These are phyloP conservation scores for Tinea semifulvella DNA, from an alignment of 2,888 invertebrate genomes.

Conservation along the genomic window DNA sequence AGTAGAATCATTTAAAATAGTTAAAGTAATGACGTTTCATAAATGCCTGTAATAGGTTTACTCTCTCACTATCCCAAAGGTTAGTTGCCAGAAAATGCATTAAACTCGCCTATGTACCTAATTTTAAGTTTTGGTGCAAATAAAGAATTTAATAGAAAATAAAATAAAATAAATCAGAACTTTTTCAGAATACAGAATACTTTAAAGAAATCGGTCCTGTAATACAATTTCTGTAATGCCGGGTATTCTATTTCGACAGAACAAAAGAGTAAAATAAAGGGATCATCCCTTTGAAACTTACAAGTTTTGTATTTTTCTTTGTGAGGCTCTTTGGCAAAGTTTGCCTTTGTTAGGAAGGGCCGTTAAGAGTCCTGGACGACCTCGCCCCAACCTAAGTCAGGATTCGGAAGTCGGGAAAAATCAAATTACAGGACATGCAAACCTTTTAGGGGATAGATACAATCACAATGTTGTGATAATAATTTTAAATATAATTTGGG, in stretches of 20 bases:
- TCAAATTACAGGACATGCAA: not conserved
- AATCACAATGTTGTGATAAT: no score
- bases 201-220: conserved; percentile 2
- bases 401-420: conserved; percentile 7
- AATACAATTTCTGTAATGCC: conserved; percentile 16
- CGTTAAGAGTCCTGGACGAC: conserved; percentile 17
- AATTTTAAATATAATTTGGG: no score
- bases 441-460: no score
- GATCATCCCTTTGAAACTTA: conserved; percentile 51
- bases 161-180: not conserved
- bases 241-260: conserved; percentile 34
- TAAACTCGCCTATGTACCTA: no score
- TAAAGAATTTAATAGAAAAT: not conserved
- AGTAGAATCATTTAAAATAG: no score
- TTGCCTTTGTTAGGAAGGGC: conserved; percentile 35
- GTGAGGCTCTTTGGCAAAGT: conserved; percentile 44
- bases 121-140: no score
- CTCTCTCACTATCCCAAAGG: no score
- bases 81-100: no score
- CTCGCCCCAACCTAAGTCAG: not conserved
- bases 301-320: conserved; percentile 52
- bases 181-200: conserved; percentile 1
- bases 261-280: conserved; percentile 42
- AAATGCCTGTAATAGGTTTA: no score
- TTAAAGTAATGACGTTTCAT: no score